These are phyloP conservation scores for Dromococcyx pavoninus DNA, from an alignment of 2,797 vertebrate species.

Conservation along the genomic window DNA sequence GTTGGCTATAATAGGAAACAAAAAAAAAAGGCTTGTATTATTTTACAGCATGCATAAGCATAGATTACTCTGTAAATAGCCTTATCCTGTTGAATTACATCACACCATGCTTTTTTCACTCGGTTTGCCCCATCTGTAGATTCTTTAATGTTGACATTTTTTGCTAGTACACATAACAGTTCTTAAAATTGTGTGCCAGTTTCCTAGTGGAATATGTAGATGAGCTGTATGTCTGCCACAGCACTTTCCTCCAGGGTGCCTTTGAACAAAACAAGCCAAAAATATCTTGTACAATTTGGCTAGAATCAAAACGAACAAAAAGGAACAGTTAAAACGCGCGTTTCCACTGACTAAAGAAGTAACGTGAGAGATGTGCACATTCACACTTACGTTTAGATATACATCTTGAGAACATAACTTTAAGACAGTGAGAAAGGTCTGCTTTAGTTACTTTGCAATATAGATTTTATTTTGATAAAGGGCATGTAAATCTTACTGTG, in stretches of 20 bases:
- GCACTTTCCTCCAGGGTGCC: constrained; percentile 49
- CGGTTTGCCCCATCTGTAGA: not conserved
- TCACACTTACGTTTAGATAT: not conserved
- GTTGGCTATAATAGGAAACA: not conserved
- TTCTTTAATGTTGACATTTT: constrained; percentile 18
- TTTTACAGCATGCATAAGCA: not conserved
- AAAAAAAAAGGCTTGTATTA: not conserved
- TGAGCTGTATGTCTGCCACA: constrained; percentile 57
- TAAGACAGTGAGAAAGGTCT: not conserved
- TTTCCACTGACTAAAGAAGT: not conserved
- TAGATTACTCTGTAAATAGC: not conserved
- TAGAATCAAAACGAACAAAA: constrained; percentile 30
- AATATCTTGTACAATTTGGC: constrained; percentile 58
- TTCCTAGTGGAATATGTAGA: constrained; percentile 56
- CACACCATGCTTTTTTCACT: not conserved
- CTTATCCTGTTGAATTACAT: constrained; percentile 36
- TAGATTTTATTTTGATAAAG: not conserved
- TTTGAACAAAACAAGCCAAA: constrained; percentile 31
- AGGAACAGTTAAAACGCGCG: not conserved
- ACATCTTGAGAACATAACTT: not conserved
- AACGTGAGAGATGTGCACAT: not conserved
- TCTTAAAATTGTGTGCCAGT: constrained; percentile 54
- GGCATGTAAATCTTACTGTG: not conserved
- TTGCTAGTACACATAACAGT: constrained; percentile 2
- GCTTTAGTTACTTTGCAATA: not conserved